Evolutionary conservation across 2,113 vertebrate species (phyloP).

Genomic region (Malurus melanocephalus): DNA sequence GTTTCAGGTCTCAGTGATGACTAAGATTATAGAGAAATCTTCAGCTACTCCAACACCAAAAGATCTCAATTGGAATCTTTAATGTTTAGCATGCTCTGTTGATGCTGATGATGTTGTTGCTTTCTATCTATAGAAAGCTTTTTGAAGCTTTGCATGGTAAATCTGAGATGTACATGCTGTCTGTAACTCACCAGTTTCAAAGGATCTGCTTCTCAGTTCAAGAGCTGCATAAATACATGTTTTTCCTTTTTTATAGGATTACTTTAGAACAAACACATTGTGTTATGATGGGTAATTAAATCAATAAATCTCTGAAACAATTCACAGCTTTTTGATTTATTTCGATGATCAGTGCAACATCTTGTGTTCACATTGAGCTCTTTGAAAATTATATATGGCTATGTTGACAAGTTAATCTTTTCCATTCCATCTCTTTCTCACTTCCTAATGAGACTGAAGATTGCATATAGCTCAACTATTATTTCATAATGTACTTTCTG

Average conservation of each 20-base stretch:
- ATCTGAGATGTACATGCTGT: neutral
- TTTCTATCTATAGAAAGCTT: neutral
- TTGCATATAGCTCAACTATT: slow-evolving; percentile 16
- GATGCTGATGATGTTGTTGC: neutral
- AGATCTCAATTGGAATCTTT: neutral
- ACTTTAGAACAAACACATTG: slow-evolving; percentile 23
- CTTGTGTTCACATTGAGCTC: slow-evolving; percentile 34
- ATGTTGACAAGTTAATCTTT: slow-evolving; percentile 61
- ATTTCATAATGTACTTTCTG: slow-evolving; percentile 38
- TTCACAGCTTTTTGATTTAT: slow-evolving; percentile 43
- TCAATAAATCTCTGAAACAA: slow-evolving; percentile 50
- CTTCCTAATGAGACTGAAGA: slow-evolving; percentile 45
- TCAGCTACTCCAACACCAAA: neutral
- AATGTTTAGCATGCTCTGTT: neutral
- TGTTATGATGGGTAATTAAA: slow-evolving; percentile 35
- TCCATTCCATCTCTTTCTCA: slow-evolving; percentile 52
- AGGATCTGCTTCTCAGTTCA: slow-evolving; percentile 2
- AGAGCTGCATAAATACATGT: neutral
- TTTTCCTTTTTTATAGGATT: slow-evolving; percentile 20
- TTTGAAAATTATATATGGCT: slow-evolving; percentile 51
- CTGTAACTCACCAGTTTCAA: slow-evolving; percentile 22
- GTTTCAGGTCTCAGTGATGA: neutral
- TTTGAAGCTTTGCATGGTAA: neutral
- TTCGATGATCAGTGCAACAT: slow-evolving; percentile 37
- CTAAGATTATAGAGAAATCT: neutral